A percentile compares a stretch with the other conserved stretches of the same genome.
These are phyloP conservation scores for Musca domestica DNA, from an alignment of 1,140 invertebrate species.

Conservation along the genomic window DNA sequence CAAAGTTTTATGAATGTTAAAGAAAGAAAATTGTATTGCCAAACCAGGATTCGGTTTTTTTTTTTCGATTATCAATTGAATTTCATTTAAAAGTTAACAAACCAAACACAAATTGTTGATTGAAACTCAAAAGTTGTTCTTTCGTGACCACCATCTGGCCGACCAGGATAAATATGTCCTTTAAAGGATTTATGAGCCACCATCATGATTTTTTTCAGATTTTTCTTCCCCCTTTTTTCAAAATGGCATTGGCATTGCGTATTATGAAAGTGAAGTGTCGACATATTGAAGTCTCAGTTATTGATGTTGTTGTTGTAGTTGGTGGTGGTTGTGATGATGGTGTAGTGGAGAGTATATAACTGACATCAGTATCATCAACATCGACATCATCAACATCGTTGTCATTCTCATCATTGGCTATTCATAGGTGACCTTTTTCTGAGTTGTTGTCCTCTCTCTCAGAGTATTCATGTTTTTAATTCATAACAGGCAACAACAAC, in stretches of 20 bases:
- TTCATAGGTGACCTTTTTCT: not conserved
- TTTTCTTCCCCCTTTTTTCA: not conserved
- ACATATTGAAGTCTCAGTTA: slow-evolving; percentile 12
- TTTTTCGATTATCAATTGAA: too few relatives aligned
- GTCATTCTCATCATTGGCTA: too few relatives aligned
- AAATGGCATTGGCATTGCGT: not conserved
- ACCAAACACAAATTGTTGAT: not conserved
- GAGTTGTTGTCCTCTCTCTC: not conserved
- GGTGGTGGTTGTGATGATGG: too few relatives aligned
- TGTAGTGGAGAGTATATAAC: not conserved
- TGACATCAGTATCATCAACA: slow-evolving; percentile 7
- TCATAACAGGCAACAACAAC: too few relatives aligned
- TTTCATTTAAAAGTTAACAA: too few relatives aligned
- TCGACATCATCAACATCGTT: too few relatives aligned
- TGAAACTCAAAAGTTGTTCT: not conserved
- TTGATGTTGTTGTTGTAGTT: slow-evolving; percentile 11
- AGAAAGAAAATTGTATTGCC: too few relatives aligned
- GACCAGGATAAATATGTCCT: not conserved
- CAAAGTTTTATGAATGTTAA: too few relatives aligned
- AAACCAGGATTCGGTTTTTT: too few relatives aligned
- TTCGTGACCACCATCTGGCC: not conserved
- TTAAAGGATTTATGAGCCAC: slow-evolving; percentile 8
- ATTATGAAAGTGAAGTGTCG: slow-evolving; percentile 9
- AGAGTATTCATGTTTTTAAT: too few relatives aligned
- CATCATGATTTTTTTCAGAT: not conserved